A percentile compares a stretch with the other conserved stretches of the same genome.
Evolutionary conservation across 2,797 vertebrate genomes (phyloP).

Genomic region (Falco concolor): DNA sequence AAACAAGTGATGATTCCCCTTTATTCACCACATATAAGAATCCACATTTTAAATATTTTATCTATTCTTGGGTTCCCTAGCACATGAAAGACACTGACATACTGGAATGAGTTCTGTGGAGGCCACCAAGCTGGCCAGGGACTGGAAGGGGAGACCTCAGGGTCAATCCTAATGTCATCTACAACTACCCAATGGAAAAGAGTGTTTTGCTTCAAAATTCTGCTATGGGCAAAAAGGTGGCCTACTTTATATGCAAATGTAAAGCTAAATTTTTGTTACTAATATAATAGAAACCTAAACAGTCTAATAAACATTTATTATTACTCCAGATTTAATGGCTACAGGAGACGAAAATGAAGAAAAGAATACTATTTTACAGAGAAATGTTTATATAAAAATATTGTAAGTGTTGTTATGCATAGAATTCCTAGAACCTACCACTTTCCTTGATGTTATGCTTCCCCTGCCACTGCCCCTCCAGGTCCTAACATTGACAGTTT

Average conservation of each 20-base stretch:
- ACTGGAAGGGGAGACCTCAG: background rate
- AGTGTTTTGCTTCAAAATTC: background rate
- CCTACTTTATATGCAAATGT: background rate
- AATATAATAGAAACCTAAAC: background rate
- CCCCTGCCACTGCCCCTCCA: background rate
- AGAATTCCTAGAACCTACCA: background rate
- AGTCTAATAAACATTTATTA: background rate
- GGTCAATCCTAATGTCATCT: background rate
- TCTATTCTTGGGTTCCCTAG: background rate
- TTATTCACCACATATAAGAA: background rate
- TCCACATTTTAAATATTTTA: background rate
- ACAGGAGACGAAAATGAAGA: background rate
- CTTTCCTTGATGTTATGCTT: background rate
- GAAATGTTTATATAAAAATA: background rate
- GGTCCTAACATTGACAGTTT: background rate
- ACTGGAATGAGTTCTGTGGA: background rate
- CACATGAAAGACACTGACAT: background rate
- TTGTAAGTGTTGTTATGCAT: background rate
- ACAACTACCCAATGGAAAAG: background rate
- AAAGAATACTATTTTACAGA: background rate
- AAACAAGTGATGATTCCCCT: background rate
- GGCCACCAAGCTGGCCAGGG: background rate
- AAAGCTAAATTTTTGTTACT: background rate
- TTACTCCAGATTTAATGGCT: background rate
- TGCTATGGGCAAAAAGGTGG: background rate